A percentile compares a stretch with the other conserved stretches of the same genome.
Conservation (phyloP, 1,140 invertebrate genomes). For the Drosophila kikkawai region DNA sequence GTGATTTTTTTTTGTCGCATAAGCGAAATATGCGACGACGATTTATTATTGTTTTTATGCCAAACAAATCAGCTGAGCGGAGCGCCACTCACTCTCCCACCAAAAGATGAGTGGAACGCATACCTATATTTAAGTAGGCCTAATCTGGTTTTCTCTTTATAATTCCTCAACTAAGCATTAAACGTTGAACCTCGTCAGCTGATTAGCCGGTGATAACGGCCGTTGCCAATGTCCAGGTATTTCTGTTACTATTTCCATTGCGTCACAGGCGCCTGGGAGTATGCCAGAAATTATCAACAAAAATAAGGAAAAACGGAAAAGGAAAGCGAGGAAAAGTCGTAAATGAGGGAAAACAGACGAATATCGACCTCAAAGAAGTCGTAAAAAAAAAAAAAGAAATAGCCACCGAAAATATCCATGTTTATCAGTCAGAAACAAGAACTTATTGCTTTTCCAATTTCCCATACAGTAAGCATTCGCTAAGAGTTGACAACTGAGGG, state of each 20-base stretch:
- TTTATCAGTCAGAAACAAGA: slow-evolving; percentile 43
- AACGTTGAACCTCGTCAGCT: slow-evolving; percentile 44
- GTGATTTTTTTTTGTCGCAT: slow-evolving; percentile 3
- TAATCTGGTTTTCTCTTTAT: slow-evolving; percentile 36
- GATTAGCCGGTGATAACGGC: slow-evolving; percentile 47
- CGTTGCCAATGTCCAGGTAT: slow-evolving; percentile 31
- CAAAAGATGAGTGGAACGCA: slow-evolving; percentile 10
- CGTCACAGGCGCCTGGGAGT: slow-evolving; percentile 32
- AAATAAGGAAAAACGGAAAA: slow-evolving; percentile 15
- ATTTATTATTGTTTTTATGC: slow-evolving; percentile 76
- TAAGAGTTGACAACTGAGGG: background rate
- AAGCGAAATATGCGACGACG: slow-evolving; percentile 15
- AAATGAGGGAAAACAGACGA: slow-evolving; percentile 3
- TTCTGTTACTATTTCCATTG: slow-evolving; percentile 8
- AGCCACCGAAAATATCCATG: slow-evolving; percentile 31
- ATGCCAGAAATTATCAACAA: slow-evolving; percentile 11
- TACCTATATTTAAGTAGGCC: slow-evolving; percentile 14
- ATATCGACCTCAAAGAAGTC: slow-evolving; percentile 35
- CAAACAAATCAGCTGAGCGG: slow-evolving; percentile 60
- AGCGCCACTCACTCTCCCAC: slow-evolving; percentile 1
- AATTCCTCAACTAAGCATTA: slow-evolving; percentile 20
- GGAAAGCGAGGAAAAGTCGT: slow-evolving; percentile 14
- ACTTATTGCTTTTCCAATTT: slow-evolving; percentile 50
- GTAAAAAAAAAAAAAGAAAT: slow-evolving; percentile 42
- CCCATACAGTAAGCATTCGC: slow-evolving; percentile 10